Base-by-base conservation (phyloP, 2,797 vertebrate species). In the Heterohyrax brucei region DNA sequence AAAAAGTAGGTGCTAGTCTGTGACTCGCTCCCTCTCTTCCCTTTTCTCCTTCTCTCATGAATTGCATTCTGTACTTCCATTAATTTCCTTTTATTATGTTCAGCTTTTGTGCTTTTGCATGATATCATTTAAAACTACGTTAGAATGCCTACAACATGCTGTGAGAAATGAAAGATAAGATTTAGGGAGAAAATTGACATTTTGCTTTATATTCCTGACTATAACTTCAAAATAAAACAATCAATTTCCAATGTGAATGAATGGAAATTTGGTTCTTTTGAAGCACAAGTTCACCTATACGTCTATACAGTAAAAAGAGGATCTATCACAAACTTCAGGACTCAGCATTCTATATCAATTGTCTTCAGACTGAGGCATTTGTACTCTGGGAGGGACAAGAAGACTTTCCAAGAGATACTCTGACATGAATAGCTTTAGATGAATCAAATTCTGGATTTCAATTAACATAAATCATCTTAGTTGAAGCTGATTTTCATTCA, bases 211-310 rank as follows among this genome's bases (percentile, higher is more conserved):
- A 39, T 84, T 83, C 21, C 46, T 83, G 18, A 44, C n/a, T 78
- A 64, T 59, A 33, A 95, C 53, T 79, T 95, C 72, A 92, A 64
- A 95, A 78, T 44, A 76, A 87, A 92, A 50, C 24, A 83, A 77
- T 62, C 24, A 72, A n/a, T 73, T 79, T 84, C 12, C 64, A 79
- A 56, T 48, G 64, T 84, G 79, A 92, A 66, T 8, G 33, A 85
- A 66, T 73, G 33, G 21, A 64, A 92, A 84, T 62, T 53, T n/a
- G 16, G 26, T 73, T 79, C n/a, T 84, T 95, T 72, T 73, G 56
- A 95, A 95, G 16, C 33, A 56, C 10, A 21, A 30, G 10, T 33
- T 84, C 92, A 44, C 48, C n/a, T 77, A 46, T 64, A 46, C 22
- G 18, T 78, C 46, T 16, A 53, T 24, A 70, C 5, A 18, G 12